Percentiles rank a stretch among this genome's conserved stretches.
Evolutionary conservation across 2,797 vertebrate genomes (phyloP).

Genomic region (Sylvilagus floridanus): DNA sequence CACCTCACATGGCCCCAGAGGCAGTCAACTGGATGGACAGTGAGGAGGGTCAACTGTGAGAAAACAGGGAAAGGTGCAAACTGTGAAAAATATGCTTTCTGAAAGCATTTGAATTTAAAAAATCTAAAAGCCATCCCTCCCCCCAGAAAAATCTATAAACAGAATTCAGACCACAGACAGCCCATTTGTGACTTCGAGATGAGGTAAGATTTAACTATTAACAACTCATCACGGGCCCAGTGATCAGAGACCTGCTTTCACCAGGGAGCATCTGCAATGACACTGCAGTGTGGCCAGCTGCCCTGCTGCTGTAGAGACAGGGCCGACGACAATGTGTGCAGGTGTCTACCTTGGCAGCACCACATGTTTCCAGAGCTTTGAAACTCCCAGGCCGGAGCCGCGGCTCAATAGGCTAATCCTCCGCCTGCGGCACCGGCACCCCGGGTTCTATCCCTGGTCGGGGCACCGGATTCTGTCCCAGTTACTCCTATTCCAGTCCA

Average conservation of each 20-base stretch:
- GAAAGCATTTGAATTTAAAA: conserved; percentile 30
- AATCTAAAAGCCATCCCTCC: conserved; percentile 45
- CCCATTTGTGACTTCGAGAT: conserved; percentile 42
- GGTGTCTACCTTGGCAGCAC: not conserved
- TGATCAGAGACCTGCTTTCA: conserved; percentile 12
- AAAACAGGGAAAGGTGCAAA: not conserved
- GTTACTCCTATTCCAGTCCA: too few relatives aligned
- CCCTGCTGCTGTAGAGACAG: not conserved
- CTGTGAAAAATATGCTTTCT: conserved; percentile 45
- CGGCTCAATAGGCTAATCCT: too few relatives aligned
- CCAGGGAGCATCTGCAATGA: not conserved
- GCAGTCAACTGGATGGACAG: not conserved
- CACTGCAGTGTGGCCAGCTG: not conserved
- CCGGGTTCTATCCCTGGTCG: too few relatives aligned
- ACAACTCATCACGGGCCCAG: conserved; percentile 1
- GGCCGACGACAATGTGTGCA: not conserved
- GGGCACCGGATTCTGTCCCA: too few relatives aligned
- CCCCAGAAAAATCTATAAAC: conserved; percentile 56
- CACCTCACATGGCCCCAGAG: not conserved
- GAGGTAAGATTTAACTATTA: conserved; percentile 43
- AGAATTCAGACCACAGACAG: conserved; percentile 43
- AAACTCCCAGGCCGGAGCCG: not conserved
- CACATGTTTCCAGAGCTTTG: not conserved
- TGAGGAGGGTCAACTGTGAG: not conserved
- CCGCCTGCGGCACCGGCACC: too few relatives aligned